Evolutionary conservation across 2,113 vertebrate species (phyloP).

Genomic region (Equus przewalskii): DNA sequence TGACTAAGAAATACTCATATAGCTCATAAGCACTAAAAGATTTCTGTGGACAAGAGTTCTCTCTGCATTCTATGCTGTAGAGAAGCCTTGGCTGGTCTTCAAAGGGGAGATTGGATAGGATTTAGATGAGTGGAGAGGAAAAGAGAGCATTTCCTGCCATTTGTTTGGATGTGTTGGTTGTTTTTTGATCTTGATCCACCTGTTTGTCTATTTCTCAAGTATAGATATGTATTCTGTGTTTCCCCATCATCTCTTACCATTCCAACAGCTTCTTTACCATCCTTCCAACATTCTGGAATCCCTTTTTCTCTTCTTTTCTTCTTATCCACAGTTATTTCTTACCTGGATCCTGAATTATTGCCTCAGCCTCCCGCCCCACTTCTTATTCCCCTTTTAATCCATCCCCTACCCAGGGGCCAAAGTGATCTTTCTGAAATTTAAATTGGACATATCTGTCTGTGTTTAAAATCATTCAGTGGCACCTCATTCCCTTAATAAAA

Average conservation of each 20-base stretch:
- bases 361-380: background rate
- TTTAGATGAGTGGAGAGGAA: background rate
- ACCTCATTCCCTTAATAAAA: background rate
- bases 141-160: background rate
- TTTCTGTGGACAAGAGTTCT: constrained; percentile 6
- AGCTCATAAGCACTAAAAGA: background rate
- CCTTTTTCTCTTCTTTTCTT: background rate
- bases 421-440: constrained; percentile 39
- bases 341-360: background rate
- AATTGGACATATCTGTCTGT: background rate
- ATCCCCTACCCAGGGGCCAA: background rate
- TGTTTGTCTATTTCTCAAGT: background rate
- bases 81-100: background rate
- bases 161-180: background rate
- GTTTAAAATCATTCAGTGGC: background rate
- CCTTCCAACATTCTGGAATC: background rate
- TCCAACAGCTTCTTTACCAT: background rate
- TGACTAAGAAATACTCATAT: background rate
- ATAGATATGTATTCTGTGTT: background rate
- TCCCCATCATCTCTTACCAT: background rate
- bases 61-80: background rate
- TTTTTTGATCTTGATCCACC: background rate
- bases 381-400: background rate
- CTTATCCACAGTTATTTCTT: background rate
- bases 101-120: background rate